Conservation (phyloP, 2,797 vertebrate species). For the Pangasius krempfi region DNA sequence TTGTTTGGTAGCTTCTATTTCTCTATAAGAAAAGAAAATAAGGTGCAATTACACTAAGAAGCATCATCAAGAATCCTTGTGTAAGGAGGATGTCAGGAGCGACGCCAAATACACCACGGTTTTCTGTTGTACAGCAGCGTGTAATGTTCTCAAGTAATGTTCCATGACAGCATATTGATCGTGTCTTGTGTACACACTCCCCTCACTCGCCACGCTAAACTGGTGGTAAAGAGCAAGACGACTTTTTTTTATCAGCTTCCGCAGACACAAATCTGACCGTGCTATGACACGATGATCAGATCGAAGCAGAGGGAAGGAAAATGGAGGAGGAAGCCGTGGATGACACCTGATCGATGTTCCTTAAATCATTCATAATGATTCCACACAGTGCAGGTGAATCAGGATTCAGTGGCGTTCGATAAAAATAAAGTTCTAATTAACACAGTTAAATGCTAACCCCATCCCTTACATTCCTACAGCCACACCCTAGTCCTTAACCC, state of each 20-base stretch:
- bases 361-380: not conserved
- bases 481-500: not conserved
- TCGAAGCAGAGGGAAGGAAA: not conserved
- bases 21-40: not conserved
- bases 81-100: not conserved
- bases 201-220: not conserved
- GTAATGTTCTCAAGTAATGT: constrained; percentile 7
- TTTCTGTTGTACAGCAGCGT: not conserved
- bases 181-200: not conserved
- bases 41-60: not conserved
- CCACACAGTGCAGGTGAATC: not conserved
- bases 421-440: not conserved
- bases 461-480: not conserved
- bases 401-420: no score
- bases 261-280: not conserved
- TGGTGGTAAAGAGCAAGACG: not conserved
- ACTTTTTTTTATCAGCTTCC: not conserved
- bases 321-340: not conserved
- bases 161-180: not conserved
- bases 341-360: not conserved
- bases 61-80: not conserved
- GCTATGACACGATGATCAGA: not conserved
- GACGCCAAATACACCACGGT: not conserved
- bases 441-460: not conserved
- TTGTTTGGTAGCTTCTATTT: not conserved